Conservation (phyloP, 2,113 vertebrate species). For the Phasianus colchicus region DNA sequence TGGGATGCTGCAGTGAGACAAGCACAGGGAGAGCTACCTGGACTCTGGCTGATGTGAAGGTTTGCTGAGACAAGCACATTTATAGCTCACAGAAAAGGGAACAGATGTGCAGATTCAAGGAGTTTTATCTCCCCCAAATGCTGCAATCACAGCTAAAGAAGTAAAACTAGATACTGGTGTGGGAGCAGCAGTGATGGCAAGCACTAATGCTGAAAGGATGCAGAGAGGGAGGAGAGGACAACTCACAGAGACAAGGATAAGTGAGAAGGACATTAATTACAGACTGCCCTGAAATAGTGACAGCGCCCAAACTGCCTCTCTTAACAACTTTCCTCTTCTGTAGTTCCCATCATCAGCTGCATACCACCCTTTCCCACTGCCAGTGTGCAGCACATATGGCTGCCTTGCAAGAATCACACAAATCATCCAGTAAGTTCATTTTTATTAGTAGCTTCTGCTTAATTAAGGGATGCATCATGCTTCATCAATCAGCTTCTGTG, state of each 20-base stretch:
- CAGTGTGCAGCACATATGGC: constrained; percentile 57
- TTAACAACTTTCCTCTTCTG: constrained; percentile 24
- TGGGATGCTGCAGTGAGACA: background rate
- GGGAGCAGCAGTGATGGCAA: background rate
- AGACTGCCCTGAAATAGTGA: constrained; percentile 5
- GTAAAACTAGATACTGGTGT: constrained; percentile 3
- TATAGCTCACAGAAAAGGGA: background rate
- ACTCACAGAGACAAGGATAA: background rate
- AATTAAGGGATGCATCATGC: constrained; percentile 69
- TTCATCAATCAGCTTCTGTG: constrained; percentile 73
- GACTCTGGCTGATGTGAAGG: background rate
- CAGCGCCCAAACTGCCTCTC: constrained; percentile 5
- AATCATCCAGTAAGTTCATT: constrained; percentile 74
- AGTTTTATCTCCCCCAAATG: constrained; percentile 38
- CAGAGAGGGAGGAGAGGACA: constrained; percentile 17
- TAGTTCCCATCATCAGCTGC: constrained; percentile 12
- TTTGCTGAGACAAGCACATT: constrained; percentile 49
- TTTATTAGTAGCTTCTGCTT: constrained; percentile 78
- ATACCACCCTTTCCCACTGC: constrained; percentile 24
- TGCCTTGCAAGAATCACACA: constrained; percentile 58
- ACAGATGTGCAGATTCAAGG: constrained; percentile 41
- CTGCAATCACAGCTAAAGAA: constrained; percentile 43
- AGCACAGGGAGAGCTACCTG: background rate
- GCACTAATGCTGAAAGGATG: constrained; percentile 23
- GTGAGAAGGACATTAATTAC: constrained; percentile 9